Conservation (phyloP, 2,888 invertebrate species). For the Nomada lathburiana region DNA sequence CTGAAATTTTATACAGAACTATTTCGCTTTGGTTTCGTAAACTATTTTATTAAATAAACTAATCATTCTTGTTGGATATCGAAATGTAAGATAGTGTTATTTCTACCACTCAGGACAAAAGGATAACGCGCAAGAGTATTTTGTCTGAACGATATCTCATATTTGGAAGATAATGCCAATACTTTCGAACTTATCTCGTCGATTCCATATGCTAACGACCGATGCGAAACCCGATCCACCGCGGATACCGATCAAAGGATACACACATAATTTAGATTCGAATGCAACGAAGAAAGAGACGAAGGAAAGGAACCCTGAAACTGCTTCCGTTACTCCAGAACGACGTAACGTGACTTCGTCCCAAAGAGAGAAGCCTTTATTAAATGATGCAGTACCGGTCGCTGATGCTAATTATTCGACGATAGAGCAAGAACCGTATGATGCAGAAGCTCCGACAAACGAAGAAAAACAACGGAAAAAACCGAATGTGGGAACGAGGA, state of each 20-base stretch:
- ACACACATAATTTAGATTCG: slow-evolving; percentile 62
- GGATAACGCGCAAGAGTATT: background rate
- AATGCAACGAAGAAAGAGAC: background rate
- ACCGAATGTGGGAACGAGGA: slow-evolving; percentile 53
- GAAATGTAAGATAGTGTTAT: background rate
- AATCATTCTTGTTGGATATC: too few relatives aligned
- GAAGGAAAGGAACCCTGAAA: background rate
- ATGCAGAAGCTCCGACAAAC: slow-evolving; percentile 20
- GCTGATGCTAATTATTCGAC: background rate
- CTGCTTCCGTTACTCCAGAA: slow-evolving; percentile 3
- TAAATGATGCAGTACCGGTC: slow-evolving; percentile 36
- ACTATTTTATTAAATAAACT: too few relatives aligned
- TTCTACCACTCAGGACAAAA: background rate
- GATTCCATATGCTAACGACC: slow-evolving; percentile 85
- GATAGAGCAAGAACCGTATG: slow-evolving; percentile 10
- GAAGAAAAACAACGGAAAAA: slow-evolving; percentile 40
- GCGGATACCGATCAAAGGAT: slow-evolving; percentile 75
- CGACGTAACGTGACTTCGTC: slow-evolving; percentile 7
- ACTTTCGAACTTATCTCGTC: slow-evolving; percentile 81
- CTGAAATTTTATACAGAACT: too few relatives aligned
- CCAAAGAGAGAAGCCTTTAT: slow-evolving; percentile 35
- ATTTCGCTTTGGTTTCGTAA: too few relatives aligned
- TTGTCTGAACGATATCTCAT: background rate
- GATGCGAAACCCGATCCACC: slow-evolving; percentile 86
- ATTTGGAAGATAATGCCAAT: slow-evolving; percentile 70